Base-by-base conservation (phyloP, 1,140 invertebrate genomes). In the Drosophila serrata region DNA sequence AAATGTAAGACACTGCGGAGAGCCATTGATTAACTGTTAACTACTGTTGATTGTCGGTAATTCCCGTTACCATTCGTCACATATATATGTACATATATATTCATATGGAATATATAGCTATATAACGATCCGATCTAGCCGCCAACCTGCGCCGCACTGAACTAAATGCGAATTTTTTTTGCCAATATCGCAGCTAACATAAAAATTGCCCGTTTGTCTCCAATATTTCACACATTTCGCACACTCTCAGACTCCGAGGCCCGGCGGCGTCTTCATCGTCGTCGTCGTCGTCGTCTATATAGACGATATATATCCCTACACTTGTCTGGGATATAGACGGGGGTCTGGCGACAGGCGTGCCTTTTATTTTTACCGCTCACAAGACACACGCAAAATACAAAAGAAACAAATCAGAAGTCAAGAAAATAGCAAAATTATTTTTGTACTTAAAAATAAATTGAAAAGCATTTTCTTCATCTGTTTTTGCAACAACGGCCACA, bases 391-490 rank as follows among this genome's bases (percentile, higher is more conserved):
- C 33, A 12, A 40, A 49, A 60, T 46, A 62, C 70, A 19, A 72
- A 61, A 45, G 48, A 49, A 69, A 61, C 19, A 62, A 29, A 48
- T 9, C 63, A 64, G 39, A 35, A 29, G n/a, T 49, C 59, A 37
- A 75, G 43, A 53, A 75, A 75, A 58, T 51, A 57, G 51, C 29
- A 58, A 81, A 84, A 90, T 90, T 90, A 90, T 90, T 90, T 90
- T 90, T 51, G 85, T 90, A 90, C 85, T 90, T 90, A 90, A 90
- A 90, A 90, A 90, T 90, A 90, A 90, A 90, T 90, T 90, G 86
- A 90, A 88, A 90, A 90, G 75, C 86, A 90, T 90, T 90, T 90
- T 90, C 81, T 72, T 90, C 81, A 84, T 81, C 77, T 88, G 67
- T 80, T 77, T 82, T 73, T 74, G 82, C 85, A 88, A 88, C 85